A percentile compares a stretch with the other conserved stretches of the same genome.
Conservation (phyloP, 2,113 vertebrate genomes). For the Felis chaus region DNA sequence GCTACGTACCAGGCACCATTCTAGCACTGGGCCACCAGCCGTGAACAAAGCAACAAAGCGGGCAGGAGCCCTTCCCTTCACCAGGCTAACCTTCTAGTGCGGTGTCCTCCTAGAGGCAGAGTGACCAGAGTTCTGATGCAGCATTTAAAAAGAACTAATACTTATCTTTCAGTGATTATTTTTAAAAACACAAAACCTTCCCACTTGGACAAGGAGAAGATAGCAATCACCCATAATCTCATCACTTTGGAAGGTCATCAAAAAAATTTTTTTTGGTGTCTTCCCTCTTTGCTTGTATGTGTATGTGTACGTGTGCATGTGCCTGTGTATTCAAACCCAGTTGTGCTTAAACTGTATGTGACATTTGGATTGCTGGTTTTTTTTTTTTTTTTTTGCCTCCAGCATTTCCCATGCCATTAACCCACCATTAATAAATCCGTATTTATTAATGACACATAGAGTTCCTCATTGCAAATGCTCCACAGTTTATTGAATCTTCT, state of each 20-base stretch:
- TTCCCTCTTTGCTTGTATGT: neutral
- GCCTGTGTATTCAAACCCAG: neutral
- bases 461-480: neutral
- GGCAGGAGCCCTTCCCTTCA: neutral
- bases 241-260: neutral
- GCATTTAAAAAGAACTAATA: neutral
- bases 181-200: neutral
- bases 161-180: neutral
- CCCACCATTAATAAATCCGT: neutral
- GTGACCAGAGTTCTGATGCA: neutral
- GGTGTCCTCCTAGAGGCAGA: neutral
- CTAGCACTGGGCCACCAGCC: neutral
- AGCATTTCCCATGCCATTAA: neutral
- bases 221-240: neutral
- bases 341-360: neutral
- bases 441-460: neutral
- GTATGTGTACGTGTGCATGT: fast-evolving
- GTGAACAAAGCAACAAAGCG: neutral
- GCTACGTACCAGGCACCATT: neutral
- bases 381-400: neutral
- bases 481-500: neutral
- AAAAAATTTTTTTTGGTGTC: neutral
- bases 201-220: neutral
- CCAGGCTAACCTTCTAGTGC: neutral
- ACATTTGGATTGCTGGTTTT: neutral